Percentiles rank a stretch among this genome's conserved stretches.
phyloP scores from a whole-genome alignment of 2,113 vertebrate species.

The Ctenomys sociabilis region DNA sequence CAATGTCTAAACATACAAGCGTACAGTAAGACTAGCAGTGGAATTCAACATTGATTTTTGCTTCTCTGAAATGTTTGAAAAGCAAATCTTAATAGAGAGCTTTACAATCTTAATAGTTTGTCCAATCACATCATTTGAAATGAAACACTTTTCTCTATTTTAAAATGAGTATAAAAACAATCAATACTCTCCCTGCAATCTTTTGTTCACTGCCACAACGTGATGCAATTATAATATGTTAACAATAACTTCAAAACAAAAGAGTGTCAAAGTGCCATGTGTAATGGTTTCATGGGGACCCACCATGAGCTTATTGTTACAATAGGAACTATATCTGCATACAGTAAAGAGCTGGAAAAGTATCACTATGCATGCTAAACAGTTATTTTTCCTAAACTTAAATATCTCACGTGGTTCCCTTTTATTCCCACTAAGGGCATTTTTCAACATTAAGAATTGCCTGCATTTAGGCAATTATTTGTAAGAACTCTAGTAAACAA shows the following conservation, averaged over 20 bases:
- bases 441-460: slow-evolving; percentile 69
- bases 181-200: slow-evolving; percentile 49
- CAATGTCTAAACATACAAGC: slow-evolving; percentile 44
- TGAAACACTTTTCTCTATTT: slow-evolving; percentile 52
- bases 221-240: slow-evolving; percentile 12
- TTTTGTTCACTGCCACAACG: not conserved
- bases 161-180: slow-evolving; percentile 65
- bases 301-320: slow-evolving; percentile 41
- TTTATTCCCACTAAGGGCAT: slow-evolving; percentile 47
- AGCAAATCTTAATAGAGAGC: slow-evolving; percentile 54
- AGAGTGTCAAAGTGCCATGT: slow-evolving; percentile 23
- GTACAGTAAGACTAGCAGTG: slow-evolving; percentile 33
- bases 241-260: slow-evolving; percentile 34
- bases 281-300: slow-evolving; percentile 14
- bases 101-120: slow-evolving; percentile 67
- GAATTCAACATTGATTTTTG: slow-evolving; percentile 60
- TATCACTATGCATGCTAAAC: slow-evolving; percentile 52
- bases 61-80: slow-evolving; percentile 57
- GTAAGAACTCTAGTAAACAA: not conserved
- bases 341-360: slow-evolving; percentile 66
- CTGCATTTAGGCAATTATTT: slow-evolving; percentile 63
- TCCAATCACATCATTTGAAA: slow-evolving; percentile 71
- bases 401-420: slow-evolving; percentile 61
- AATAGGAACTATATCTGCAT: slow-evolving; percentile 58
- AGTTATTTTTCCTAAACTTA: slow-evolving; percentile 69